Conservation (phyloP, 2,888 invertebrate genomes). For the Eretmocerus hayati region DNA sequence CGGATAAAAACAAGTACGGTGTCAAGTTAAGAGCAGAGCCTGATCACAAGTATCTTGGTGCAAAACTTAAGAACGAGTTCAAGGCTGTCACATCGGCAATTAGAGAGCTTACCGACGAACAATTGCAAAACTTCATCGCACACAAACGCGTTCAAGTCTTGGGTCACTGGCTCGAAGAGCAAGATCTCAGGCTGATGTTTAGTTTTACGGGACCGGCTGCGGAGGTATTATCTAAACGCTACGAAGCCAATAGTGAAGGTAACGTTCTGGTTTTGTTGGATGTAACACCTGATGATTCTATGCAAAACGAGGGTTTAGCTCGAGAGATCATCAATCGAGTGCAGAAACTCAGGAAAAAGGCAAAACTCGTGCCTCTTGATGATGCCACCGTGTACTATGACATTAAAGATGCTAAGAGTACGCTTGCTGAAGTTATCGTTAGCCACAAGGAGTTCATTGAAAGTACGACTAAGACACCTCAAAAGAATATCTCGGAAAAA, state of each 20-base stretch:
- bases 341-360: slow-evolving; percentile 94
- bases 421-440: slow-evolving; percentile 61
- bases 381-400: slow-evolving; percentile 75
- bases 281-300: slow-evolving; percentile 78
- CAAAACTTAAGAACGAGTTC: slow-evolving; percentile 81
- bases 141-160: slow-evolving; percentile 65
- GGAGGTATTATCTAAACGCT: slow-evolving; percentile 59
- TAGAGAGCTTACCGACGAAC: slow-evolving; percentile 66
- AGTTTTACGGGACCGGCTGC: slow-evolving; percentile 58
- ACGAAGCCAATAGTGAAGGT: slow-evolving; percentile 86
- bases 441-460: slow-evolving; percentile 73
- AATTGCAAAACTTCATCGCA: slow-evolving; percentile 69
- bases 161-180: slow-evolving; percentile 69
- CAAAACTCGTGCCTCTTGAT: slow-evolving; percentile 85
- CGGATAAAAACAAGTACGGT: slow-evolving; percentile 88
- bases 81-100: slow-evolving; percentile 79
- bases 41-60: slow-evolving; percentile 86
- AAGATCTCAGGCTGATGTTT: slow-evolving; percentile 79
- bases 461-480: slow-evolving; percentile 72
- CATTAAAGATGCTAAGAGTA: slow-evolving; percentile 53
- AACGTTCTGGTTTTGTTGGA: slow-evolving; percentile 85
- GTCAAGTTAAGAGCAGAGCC: slow-evolving; percentile 88
- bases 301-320: slow-evolving; percentile 91
- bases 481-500: slow-evolving; percentile 53
- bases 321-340: slow-evolving; percentile 93